Percentiles rank a stretch among this genome's conserved stretches.
phyloP scores from a whole-genome alignment of 2,888 invertebrate genomes.

The Archips xylosteana region DNA sequence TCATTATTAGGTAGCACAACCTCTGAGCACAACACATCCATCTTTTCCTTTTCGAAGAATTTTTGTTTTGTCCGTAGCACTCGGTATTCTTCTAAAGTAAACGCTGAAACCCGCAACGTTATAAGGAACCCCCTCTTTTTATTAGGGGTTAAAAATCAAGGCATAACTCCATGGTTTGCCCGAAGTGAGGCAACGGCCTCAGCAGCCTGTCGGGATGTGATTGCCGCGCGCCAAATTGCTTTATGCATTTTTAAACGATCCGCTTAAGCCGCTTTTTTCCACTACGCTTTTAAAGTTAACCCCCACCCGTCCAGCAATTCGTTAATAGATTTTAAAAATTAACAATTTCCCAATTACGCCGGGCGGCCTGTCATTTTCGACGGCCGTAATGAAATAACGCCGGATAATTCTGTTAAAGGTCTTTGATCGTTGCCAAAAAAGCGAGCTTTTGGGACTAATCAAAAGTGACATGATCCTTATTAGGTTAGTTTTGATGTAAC shows the following conservation, averaged over 20 bases:
- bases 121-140: not conserved
- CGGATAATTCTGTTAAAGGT: slow-evolving; percentile 63
- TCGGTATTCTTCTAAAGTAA: too few relatives aligned
- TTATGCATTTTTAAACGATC: slow-evolving; percentile 80
- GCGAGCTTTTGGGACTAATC: slow-evolving; percentile 70
- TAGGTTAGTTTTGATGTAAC: slow-evolving; percentile 75
- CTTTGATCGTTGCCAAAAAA: slow-evolving; percentile 77
- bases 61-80: too few relatives aligned
- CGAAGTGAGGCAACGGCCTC: slow-evolving; percentile 27
- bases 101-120: not conserved
- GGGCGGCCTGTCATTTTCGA: slow-evolving; percentile 68
- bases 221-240: slow-evolving; percentile 73
- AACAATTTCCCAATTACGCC: slow-evolving; percentile 74
- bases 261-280: slow-evolving; percentile 79
- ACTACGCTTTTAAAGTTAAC: slow-evolving; percentile 62
- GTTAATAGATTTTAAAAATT: slow-evolving; percentile 82
- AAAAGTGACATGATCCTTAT: slow-evolving; percentile 85
- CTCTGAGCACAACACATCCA: too few relatives aligned
- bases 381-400: slow-evolving; percentile 68
- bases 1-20: too few relatives aligned
- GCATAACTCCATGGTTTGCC: not conserved
- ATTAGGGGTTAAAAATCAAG: not conserved
- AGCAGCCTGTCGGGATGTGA: slow-evolving; percentile 53
- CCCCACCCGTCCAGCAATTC: slow-evolving; percentile 60
- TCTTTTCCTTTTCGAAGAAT: too few relatives aligned